Evolutionary conservation across 23 tunicate species (phyloP).

Genomic region (Ciona savignyi): DNA sequence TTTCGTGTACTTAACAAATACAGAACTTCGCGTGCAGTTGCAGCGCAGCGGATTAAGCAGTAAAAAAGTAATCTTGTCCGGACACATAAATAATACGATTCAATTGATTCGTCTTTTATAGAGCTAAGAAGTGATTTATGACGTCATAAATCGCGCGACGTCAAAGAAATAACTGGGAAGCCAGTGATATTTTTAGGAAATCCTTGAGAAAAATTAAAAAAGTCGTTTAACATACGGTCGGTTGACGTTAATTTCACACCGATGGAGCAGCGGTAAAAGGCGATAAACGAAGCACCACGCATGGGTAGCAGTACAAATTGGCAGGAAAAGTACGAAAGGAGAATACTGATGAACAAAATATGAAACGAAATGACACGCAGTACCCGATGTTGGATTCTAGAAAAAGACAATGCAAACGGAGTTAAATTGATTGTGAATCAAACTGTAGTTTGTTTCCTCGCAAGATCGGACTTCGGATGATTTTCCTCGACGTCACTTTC

Average conservation of each 20-base stretch:
- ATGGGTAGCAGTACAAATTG: neutral
- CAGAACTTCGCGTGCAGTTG: too few relatives aligned
- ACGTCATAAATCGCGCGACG: neutral
- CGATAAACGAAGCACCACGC: neutral
- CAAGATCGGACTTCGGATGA: neutral
- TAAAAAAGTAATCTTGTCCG: too few relatives aligned
- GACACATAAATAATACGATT: too few relatives aligned
- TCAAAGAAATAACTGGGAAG: neutral
- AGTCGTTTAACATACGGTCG: neutral
- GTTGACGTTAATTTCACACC: neutral
- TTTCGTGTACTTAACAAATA: too few relatives aligned
- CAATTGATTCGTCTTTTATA: too few relatives aligned
- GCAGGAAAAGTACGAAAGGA: neutral
- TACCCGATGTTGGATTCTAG: too few relatives aligned
- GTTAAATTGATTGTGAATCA: too few relatives aligned
- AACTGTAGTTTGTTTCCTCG: slow-evolving; percentile 1
- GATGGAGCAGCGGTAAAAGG: neutral
- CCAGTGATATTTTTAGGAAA: neutral
- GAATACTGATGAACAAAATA: neutral
- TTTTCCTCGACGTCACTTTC: neutral
- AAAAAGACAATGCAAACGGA: too few relatives aligned
- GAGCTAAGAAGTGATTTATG: neutral
- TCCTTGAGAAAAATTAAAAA: neutral
- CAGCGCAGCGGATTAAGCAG: too few relatives aligned
- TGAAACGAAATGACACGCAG: neutral